Conservation (phyloP, 2,113 vertebrate genomes). For the Alexandromys fortis region DNA sequence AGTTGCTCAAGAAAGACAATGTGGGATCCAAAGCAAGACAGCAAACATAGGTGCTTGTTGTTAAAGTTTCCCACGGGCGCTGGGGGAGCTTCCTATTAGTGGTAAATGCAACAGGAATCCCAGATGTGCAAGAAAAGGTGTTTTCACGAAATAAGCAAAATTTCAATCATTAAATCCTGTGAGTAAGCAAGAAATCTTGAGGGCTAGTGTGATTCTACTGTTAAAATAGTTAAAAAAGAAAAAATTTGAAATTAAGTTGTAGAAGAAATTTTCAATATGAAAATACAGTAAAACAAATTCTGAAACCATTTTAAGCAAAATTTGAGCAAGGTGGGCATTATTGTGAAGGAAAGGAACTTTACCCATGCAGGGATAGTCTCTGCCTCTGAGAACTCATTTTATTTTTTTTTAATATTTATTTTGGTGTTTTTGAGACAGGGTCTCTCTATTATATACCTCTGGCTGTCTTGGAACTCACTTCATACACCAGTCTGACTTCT, state of each 20-base stretch:
- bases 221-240: background rate
- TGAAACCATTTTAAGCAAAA: conserved; percentile 19
- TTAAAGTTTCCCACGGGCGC: background rate
- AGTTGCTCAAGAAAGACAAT: background rate
- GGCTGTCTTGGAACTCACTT: background rate
- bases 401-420: background rate
- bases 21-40: background rate
- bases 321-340: background rate
- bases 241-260: conserved; percentile 21
- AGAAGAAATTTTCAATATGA: background rate
- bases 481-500: background rate
- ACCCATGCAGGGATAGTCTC: background rate
- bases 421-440: background rate
- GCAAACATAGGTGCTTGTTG: background rate
- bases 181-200: background rate
- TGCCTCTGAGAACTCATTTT: background rate
- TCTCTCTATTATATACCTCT: background rate
- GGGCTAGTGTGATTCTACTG: background rate
- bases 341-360: background rate
- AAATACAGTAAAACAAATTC: background rate
- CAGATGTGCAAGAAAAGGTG: background rate
- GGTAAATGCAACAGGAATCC: background rate
- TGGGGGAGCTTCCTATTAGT: background rate
- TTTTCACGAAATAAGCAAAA: background rate
- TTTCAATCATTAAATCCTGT: background rate